Conservation (phyloP, 2,888 invertebrate species). For the Yponomeuta evonymella region DNA sequence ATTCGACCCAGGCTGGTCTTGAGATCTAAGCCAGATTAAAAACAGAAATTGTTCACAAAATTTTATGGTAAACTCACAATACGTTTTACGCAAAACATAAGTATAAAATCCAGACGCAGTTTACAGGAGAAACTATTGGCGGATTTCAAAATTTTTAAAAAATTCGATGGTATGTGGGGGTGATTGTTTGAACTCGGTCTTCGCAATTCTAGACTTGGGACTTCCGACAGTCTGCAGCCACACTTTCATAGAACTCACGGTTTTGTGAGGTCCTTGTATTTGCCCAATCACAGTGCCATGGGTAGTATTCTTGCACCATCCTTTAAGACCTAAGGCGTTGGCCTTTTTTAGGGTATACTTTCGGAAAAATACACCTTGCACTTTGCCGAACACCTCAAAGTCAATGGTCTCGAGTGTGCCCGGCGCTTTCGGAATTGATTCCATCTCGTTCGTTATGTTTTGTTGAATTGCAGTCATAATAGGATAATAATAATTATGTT, state of each 20-base stretch:
- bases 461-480: not conserved
- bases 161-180: slow-evolving; percentile 63
- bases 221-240: slow-evolving; percentile 79
- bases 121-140: slow-evolving; percentile 36
- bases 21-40: not conserved
- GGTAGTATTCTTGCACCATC: slow-evolving; percentile 86
- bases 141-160: slow-evolving; percentile 66
- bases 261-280: slow-evolving; percentile 76
- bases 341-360: slow-evolving; percentile 81
- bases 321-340: slow-evolving; percentile 77
- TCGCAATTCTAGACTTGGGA: slow-evolving; percentile 81
- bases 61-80: not conserved
- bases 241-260: slow-evolving; percentile 77
- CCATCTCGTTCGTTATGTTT: slow-evolving; percentile 20
- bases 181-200: slow-evolving; percentile 79
- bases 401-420: slow-evolving; percentile 40
- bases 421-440: not conserved
- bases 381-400: slow-evolving; percentile 78
- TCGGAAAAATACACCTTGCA: slow-evolving; percentile 75
- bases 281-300: slow-evolving; percentile 81
- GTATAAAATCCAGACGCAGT: not conserved
- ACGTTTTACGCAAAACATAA: not conserved
- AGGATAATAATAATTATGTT: not conserved
- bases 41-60: not conserved
- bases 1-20: not conserved